A percentile compares a stretch with the other conserved stretches of the same genome.
Evolutionary conservation across 2,888 invertebrate species (phyloP).

Genomic region (Ophion slaviceki): DNA sequence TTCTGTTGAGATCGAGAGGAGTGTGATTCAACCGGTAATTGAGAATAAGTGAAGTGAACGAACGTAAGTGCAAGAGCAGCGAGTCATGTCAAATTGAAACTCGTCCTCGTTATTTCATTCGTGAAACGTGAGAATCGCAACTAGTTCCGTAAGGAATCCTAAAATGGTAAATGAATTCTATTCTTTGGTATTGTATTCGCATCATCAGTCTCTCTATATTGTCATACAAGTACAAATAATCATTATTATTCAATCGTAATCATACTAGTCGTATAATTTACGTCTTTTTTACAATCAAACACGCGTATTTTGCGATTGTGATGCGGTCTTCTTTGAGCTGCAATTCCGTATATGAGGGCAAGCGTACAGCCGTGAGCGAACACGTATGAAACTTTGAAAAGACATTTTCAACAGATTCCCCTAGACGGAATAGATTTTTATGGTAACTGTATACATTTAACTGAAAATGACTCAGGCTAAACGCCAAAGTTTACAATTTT

Average conservation of each 20-base stretch:
- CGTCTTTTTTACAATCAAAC: background rate
- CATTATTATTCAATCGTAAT: background rate
- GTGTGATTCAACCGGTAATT: slow-evolving; percentile 19
- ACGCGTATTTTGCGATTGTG: background rate
- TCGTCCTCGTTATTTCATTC: slow-evolving; percentile 4
- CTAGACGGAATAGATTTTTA: background rate
- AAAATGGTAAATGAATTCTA: background rate
- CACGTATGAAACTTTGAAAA: too few species aligned
- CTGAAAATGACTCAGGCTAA: too few species aligned
- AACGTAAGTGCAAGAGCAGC: slow-evolving; percentile 7
- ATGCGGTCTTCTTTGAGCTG: background rate
- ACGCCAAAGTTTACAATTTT: too few species aligned
- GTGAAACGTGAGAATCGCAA: slow-evolving; percentile 22
- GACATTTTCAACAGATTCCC: too few species aligned
- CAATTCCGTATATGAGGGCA: background rate
- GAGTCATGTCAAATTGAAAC: slow-evolving; percentile 2
- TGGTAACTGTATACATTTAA: background rate
- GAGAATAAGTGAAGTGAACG: slow-evolving; percentile 29
- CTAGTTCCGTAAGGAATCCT: background rate
- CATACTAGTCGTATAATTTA: background rate
- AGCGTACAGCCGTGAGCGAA: too few species aligned
- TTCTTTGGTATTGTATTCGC: background rate
- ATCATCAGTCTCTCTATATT: background rate
- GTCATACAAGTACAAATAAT: background rate
- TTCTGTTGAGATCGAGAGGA: background rate